A percentile compares a stretch with the other conserved stretches of the same genome.
Evolutionary conservation across 2,888 invertebrate genomes (phyloP).

Genomic region (Tortrix viridana): DNA sequence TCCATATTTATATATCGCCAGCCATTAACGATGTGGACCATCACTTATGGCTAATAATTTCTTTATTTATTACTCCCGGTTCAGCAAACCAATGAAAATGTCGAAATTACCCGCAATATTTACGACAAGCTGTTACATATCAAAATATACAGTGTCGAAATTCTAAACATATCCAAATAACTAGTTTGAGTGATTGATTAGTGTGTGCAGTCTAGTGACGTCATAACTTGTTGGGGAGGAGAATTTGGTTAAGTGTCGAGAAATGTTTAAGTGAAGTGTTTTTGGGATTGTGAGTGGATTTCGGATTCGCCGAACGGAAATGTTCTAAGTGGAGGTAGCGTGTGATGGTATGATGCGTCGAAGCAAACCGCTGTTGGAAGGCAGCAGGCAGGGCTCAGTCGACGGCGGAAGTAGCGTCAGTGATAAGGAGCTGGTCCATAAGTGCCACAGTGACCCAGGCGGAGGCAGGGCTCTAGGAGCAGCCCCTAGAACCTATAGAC

Average conservation of each 20-base stretch:
- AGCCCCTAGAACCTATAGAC: conserved; percentile 67
- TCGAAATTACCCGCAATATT: conserved; percentile 52
- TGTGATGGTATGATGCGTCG: conserved; percentile 80
- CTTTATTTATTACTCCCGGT: conserved; percentile 54
- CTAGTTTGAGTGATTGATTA: conserved; percentile 45
- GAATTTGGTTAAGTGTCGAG: conserved; percentile 29
- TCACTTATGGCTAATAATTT: conserved; percentile 47
- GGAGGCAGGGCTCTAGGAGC: conserved; percentile 76
- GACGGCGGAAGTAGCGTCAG: conserved; percentile 69
- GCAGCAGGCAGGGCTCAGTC: conserved; percentile 78
- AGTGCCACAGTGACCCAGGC: conserved; percentile 87
- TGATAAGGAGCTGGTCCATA: conserved; percentile 87
- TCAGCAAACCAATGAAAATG: conserved; percentile 59
- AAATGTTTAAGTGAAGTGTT: conserved; percentile 42
- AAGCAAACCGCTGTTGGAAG: conserved; percentile 75
- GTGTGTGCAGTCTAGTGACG: conserved; percentile 24
- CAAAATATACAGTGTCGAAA: conserved; percentile 55
- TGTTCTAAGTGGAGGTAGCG: conserved; percentile 64
- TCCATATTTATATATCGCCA: conserved; percentile 33
- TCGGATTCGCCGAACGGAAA: conserved; percentile 37
- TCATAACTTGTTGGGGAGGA: conserved; percentile 3
- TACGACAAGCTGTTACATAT: conserved; percentile 59
- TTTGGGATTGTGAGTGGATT: conserved; percentile 4
- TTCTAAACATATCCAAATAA: conserved; percentile 54
- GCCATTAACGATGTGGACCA: conserved; percentile 28